Base-by-base conservation (phyloP, 2,888 invertebrate species). In the Crepidodera aurea region DNA sequence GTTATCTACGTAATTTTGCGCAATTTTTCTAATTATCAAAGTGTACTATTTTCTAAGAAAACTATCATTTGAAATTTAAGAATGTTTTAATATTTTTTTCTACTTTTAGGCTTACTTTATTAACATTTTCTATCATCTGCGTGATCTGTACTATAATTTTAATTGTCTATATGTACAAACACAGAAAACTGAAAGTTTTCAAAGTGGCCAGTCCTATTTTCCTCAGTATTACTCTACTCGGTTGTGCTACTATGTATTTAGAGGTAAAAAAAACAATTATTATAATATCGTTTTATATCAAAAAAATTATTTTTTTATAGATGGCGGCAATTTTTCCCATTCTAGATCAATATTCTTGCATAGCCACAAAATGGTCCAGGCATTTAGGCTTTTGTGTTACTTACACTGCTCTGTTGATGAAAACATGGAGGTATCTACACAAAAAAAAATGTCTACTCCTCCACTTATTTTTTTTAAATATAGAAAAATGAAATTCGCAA, bases 371-470 rank as follows among this genome's bases (percentile, higher is more conserved):
- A 80, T 96, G 96, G 96, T 91, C 93, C 0, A 86, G 95, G 3
- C 95, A 96, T 82, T 86, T 96, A 82, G 96, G 96, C 27, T 96
- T 96, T 79, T 93, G 93, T 76, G 88, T 96, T 62, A 94, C 96
- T 1, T 96, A 96, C 78, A 95, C 95, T 7, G 94, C 96, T 6
- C 83, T 96, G 40, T 84, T 96, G 2, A 92, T 96, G 90, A 96
- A 96, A 82, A 96, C 96, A 8, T 96, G 96, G 96, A 88, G 95
- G 94, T 93, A 55, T 13, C n/a, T n/a, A n/a, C n/a, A n/a, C n/a
- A n/a, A n/a, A n/a, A n/a, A n/a, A n/a, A n/a, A n/a, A n/a, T n/a
- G n/a, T n/a, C n/a, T n/a, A n/a, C n/a, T n/a, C n/a, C n/a, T n/a
- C n/a, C n/a, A n/a, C n/a, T n/a, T n/a, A n/a, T n/a, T n/a, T n/a